A percentile compares a stretch with the other conserved stretches of the same genome.
These are phyloP conservation scores for Pollenia griseotomentosa DNA, from an alignment of 2,888 invertebrate species.

Conservation along the genomic window DNA sequence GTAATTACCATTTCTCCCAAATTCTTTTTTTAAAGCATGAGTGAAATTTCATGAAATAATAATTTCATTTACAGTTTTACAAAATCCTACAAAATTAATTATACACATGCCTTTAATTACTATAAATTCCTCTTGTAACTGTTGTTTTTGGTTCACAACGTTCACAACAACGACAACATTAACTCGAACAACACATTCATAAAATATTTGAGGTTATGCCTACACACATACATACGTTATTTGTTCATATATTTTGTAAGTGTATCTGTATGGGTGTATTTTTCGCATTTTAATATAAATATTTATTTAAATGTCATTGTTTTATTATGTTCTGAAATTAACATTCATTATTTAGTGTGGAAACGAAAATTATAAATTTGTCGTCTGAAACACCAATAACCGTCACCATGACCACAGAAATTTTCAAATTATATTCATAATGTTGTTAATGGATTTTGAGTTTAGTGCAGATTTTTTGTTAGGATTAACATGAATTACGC, in stretches of 20 bases:
- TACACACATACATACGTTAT: constrained; percentile 8
- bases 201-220: constrained; percentile 57
- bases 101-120: constrained; percentile 63
- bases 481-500: background rate
- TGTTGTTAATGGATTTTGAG: constrained; percentile 20
- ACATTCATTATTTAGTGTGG: constrained; percentile 48
- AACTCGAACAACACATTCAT: constrained; percentile 8
- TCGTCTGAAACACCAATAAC: background rate
- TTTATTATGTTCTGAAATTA: constrained; percentile 54
- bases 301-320: constrained; percentile 53
- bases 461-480: background rate
- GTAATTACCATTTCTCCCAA: background rate
- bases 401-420: constrained; percentile 14
- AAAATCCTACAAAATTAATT: constrained; percentile 61
- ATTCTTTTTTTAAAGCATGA: constrained; percentile 1
- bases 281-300: constrained; percentile 36
- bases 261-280: background rate
- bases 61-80: constrained; percentile 50
- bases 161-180: background rate
- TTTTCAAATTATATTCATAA: constrained; percentile 34
- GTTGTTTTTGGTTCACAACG: constrained; percentile 27
- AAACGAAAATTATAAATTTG: constrained; percentile 46
- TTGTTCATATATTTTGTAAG: background rate
- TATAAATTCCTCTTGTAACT: constrained; percentile 48
- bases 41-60: constrained; percentile 60